Conservation (phyloP, 2,113 vertebrate species). For the Myiozetetes cayanensis region DNA sequence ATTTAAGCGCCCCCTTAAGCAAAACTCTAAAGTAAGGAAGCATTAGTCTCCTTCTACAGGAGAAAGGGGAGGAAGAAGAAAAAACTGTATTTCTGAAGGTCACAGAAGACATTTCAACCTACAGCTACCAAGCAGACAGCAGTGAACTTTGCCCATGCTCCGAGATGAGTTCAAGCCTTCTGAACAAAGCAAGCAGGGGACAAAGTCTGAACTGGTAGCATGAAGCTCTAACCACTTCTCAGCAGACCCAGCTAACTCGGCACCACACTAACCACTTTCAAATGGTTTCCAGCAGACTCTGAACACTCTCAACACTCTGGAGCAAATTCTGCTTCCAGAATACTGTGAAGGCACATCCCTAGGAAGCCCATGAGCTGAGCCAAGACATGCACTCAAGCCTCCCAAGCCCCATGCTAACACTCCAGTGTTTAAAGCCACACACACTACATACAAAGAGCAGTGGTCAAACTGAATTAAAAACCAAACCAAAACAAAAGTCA, state of each 20-base stretch:
- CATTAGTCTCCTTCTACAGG: background rate
- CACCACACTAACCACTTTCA: slow-evolving; percentile 26
- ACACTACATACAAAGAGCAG: background rate
- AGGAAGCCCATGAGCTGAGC: background rate
- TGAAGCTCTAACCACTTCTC: slow-evolving; percentile 44
- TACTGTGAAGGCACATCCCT: background rate
- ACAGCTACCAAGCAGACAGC: background rate
- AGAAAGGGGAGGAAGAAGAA: background rate
- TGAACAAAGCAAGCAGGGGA: background rate
- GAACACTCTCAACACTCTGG: background rate
- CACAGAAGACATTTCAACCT: slow-evolving; percentile 17
- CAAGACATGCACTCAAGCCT: slow-evolving; percentile 9
- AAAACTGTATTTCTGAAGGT: background rate
- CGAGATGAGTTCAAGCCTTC: background rate
- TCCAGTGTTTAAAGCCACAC: background rate
- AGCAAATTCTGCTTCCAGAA: slow-evolving; percentile 19
- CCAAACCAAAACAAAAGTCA: background rate
- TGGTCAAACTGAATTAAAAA: slow-evolving; percentile 9
- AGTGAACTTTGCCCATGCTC: slow-evolving; percentile 5
- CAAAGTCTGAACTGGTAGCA: slow-evolving; percentile 42
- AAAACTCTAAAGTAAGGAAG: background rate
- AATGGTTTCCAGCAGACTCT: slow-evolving; percentile 26
- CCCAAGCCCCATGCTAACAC: background rate
- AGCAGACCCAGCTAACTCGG: slow-evolving; percentile 17
- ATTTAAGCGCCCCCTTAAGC: background rate